Conservation (phyloP, 2,113 vertebrate genomes). For the Apeltes quadracus region DNA sequence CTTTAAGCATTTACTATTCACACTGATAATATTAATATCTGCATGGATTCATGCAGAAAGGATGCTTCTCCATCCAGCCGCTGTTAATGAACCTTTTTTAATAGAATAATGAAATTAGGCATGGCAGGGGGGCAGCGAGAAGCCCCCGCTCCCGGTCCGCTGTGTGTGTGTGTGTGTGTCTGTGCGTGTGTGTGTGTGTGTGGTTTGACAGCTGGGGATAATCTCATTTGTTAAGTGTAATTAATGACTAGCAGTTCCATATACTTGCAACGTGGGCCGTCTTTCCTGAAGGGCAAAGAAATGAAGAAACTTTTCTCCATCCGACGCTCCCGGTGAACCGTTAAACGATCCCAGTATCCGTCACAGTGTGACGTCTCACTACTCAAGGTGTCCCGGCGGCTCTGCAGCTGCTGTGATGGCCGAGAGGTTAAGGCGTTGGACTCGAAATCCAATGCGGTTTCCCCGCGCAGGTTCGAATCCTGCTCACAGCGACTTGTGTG, state of each 20-base stretch:
- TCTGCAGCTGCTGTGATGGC: too few relatives aligned
- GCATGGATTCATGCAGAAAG: background rate
- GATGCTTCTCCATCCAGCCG: slow-evolving; percentile 31
- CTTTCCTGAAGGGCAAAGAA: slow-evolving; percentile 70
- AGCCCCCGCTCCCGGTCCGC: slow-evolving; percentile 30
- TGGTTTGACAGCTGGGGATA: slow-evolving; percentile 71
- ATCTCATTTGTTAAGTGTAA: slow-evolving; percentile 68
- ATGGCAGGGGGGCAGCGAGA: slow-evolving; percentile 40
- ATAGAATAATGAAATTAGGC: slow-evolving; percentile 72
- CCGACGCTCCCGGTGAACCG: too few relatives aligned
- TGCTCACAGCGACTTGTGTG: too few relatives aligned
- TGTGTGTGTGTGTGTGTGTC: slow-evolving; percentile 33
- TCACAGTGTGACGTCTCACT: too few relatives aligned
- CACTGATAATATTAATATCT: too few relatives aligned
- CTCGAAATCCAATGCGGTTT: too few relatives aligned
- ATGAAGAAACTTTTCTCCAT: slow-evolving; percentile 51
- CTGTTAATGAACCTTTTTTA: slow-evolving; percentile 68
- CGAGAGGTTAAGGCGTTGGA: too few relatives aligned
- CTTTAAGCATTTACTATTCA: too few relatives aligned
- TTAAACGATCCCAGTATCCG: too few relatives aligned
- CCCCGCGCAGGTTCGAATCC: too few relatives aligned
- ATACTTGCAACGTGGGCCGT: slow-evolving; percentile 50
- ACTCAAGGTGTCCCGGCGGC: too few relatives aligned
- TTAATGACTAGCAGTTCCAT: slow-evolving; percentile 63
- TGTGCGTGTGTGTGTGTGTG: slow-evolving; percentile 30